These are phyloP conservation scores for Uropetala carovei DNA, from an alignment of 2,888 invertebrate species.

Conservation along the genomic window DNA sequence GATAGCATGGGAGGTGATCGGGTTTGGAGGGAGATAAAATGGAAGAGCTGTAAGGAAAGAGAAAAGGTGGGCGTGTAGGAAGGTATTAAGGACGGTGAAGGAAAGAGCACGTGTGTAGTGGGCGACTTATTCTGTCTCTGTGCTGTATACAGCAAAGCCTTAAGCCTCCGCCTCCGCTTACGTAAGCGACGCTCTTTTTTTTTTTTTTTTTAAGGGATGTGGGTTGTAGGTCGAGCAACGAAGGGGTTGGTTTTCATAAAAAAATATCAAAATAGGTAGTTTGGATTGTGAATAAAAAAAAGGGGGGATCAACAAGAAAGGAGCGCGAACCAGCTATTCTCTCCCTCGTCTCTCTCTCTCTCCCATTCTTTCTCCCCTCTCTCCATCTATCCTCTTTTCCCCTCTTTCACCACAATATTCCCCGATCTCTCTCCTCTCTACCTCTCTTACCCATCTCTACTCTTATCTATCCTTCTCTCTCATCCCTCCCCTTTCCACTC, in stretches of 20 bases:
- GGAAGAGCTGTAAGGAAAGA: neutral
- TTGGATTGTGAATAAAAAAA: too few species aligned
- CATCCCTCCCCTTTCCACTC: neutral
- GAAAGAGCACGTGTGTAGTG: too few species aligned
- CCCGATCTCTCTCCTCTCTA: too few species aligned
- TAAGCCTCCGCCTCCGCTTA: neutral
- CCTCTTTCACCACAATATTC: neutral
- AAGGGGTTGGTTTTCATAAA: neutral
- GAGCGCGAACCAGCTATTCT: neutral
- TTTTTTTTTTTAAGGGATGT: neutral
- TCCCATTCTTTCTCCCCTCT: conserved; percentile 3
- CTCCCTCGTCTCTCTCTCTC: neutral
- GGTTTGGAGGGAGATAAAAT: neutral
- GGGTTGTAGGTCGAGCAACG: neutral
- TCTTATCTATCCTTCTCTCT: too few species aligned
- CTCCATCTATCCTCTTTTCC: conserved; percentile 16
- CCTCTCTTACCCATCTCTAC: too few species aligned
- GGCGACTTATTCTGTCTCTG: too few species aligned
- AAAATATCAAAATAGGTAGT: too few species aligned
- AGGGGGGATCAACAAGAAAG: too few species aligned
- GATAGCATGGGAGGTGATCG: neutral
- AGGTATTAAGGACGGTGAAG: too few species aligned
- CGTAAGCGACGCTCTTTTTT: too few species aligned
- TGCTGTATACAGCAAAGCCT: too few species aligned
- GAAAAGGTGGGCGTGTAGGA: too few species aligned